Base-by-base conservation (phyloP, 2,797 vertebrate species). In the Microctenopoma lineatum region DNA sequence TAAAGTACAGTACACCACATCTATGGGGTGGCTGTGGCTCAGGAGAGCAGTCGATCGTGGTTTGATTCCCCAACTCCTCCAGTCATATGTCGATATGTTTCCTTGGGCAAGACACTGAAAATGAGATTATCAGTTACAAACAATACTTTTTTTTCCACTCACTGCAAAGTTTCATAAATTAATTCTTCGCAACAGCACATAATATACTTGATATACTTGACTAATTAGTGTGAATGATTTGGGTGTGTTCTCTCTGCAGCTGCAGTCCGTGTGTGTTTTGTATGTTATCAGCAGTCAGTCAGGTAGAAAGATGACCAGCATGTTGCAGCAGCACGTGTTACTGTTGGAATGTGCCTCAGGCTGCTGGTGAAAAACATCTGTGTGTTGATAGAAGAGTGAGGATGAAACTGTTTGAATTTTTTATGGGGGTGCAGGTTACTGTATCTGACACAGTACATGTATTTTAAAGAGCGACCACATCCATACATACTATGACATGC, bases 281-380 rank as follows among this genome's bases (percentile, higher is more conserved):
- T 56, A 66, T 69, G 75, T 87, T 89, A 89, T 90, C 85, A 79
- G 84, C 48, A 80, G 80, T 65, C 77, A 72, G 72, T 76, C 67
- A 70, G 78, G 65, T 58, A 67, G 59, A 77, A 84, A 85, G 77
- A 80, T 69, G 29, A 59, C 48, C 55, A 63, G 81, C 75, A 48
- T 85, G 87, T 89, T 89, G 74, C 85, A 86, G 84, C 86, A 88
- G 82, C 68, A 61, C 73, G 81, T 75, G 75, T 81, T 15, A 18
- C 18, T 48, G 32, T 18, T 84, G 89, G 90, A 92, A 92, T 92
- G 89, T 85, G 85, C 89, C 80, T 1, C 21, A 75, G 87, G 89
- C 86, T 71, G 66, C 71, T 50, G 73, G 75, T 74, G 83, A 84
- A 80, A 75, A 13, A 67, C 57, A 59, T 77, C 67, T 67, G 46